Evolutionary conservation across 2,113 vertebrate species (phyloP), one percentile per base, ranked within the genome.

Genomic region (Erpornis zantholeuca): DNA sequence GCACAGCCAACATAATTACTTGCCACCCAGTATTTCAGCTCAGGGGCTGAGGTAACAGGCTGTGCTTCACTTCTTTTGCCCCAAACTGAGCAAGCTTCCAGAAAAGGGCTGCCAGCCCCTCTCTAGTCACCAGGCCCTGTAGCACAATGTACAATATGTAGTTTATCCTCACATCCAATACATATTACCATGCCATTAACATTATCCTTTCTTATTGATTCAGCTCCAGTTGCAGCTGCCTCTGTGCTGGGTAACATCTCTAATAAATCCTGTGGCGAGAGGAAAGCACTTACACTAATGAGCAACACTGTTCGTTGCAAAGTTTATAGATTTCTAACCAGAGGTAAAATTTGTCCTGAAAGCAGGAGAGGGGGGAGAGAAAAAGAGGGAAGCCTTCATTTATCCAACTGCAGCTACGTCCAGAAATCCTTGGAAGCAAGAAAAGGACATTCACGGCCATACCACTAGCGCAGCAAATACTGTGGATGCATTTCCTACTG

Each of bases 1-100:
- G 92, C 94, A 71, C 56, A 81, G 87, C 38, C 47, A 40, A 16
- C 1, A 3, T 76, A 47, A 95, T 94, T 83, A 93, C 60, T 63
- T 78, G 72, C 69, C 89, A 78, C 66, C 44, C 60, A 21, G 47
- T 4, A 29, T 18, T 52, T 38, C 59, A 59, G 79, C 90, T 77
- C 9, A 1, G 2, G 23, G 49, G 16, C 5, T 24, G 61, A 53
- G 42, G 6, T 11, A 54, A 49, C 21, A 28, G 56, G 28, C 80
- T 66, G 50, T 11, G 38, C 69, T 73, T 56, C 47, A 2, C 64
- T 36, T 18, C 33, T 56, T 56, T 64, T 53, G 56, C 61, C 54
- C 49, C 24, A 5, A 60, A 42, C n/a, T 0, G 8, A 72, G 31
- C 23, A 11, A 73, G 22, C 36, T 64, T 25, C 56, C 42, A 42